These are phyloP conservation scores for Phyllopteryx taeniolatus DNA, from an alignment of 2,113 vertebrate species.

Conservation along the genomic window DNA sequence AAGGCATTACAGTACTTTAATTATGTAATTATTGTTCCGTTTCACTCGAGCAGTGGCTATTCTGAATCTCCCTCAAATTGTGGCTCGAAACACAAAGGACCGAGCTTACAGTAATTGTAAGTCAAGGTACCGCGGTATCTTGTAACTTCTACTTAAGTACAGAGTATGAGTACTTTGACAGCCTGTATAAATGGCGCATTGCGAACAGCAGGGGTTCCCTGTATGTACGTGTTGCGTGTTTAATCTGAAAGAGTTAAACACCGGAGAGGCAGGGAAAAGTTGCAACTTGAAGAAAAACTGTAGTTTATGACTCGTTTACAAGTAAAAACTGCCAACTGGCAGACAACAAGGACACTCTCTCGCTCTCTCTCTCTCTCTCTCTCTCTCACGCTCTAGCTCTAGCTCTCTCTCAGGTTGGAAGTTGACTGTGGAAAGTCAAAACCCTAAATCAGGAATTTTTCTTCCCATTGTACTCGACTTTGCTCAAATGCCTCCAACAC, in stretches of 20 bases:
- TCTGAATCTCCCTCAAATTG: too few relatives aligned
- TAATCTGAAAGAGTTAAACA: not conserved
- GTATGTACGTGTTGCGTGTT: not conserved
- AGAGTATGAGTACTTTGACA: too few relatives aligned
- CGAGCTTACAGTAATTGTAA: too few relatives aligned
- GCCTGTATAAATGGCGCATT: too few relatives aligned
- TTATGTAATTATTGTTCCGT: too few relatives aligned
- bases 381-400: not conserved
- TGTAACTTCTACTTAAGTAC: too few relatives aligned
- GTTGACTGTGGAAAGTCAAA: conserved; percentile 23
- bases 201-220: too few relatives aligned
- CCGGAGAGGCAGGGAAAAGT: not conserved
- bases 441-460: conserved; percentile 9
- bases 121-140: too few relatives aligned
- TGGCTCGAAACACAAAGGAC: too few relatives aligned
- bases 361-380: not conserved
- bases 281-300: conserved; percentile 34
- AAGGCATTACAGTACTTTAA: too few relatives aligned
- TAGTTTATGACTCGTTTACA: conserved; percentile 50
- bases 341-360: conserved; percentile 6
- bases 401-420: conserved; percentile 9
- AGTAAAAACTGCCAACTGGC: conserved; percentile 50
- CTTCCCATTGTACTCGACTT: conserved; percentile 24
- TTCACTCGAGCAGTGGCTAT: too few relatives aligned
- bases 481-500: conserved; percentile 27